phyloP scores from a whole-genome alignment of 2,888 invertebrate species.

The Mamestra brassicae region DNA sequence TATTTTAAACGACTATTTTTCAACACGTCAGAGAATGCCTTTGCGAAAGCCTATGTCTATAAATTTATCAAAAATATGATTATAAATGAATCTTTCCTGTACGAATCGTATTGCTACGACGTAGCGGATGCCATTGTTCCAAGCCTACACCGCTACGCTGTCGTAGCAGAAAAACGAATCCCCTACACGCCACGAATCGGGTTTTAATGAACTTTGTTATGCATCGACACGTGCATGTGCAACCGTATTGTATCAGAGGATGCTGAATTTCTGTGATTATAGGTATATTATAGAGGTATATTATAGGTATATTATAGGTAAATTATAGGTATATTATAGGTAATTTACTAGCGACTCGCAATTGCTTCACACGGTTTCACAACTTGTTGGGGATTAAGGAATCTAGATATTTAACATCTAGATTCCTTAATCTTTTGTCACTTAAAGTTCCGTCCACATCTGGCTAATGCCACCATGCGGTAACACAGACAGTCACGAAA shows the following conservation, averaged over 20 bases:
- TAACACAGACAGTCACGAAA: too few relatives aligned
- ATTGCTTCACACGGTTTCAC: neutral
- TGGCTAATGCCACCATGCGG: too few relatives aligned
- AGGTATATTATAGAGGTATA: too few relatives aligned
- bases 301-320: too few relatives aligned
- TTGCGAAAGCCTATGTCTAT: too few relatives aligned
- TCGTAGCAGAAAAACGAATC: slow-evolving; percentile 28
- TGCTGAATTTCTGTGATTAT: neutral
- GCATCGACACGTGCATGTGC: slow-evolving; percentile 9
- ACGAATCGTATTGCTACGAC: neutral
- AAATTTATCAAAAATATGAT: too few relatives aligned
- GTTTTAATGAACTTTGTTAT: slow-evolving; percentile 10
- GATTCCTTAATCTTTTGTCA: neutral
- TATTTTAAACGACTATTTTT: too few relatives aligned
- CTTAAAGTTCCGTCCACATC: too few relatives aligned
- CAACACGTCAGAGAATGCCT: too few relatives aligned
- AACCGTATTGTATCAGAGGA: neutral
- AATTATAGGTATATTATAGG: too few relatives aligned
- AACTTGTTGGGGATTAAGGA: too few relatives aligned
- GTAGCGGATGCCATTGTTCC: slow-evolving; percentile 9
- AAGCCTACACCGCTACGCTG: slow-evolving; percentile 10
- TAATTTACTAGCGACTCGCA: neutral
- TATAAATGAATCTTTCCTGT: too few relatives aligned
- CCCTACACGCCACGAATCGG: slow-evolving; percentile 16
- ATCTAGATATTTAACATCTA: neutral